Conservation (phyloP, 2,797 vertebrate genomes). For the Scolopax bukidnonensis region DNA sequence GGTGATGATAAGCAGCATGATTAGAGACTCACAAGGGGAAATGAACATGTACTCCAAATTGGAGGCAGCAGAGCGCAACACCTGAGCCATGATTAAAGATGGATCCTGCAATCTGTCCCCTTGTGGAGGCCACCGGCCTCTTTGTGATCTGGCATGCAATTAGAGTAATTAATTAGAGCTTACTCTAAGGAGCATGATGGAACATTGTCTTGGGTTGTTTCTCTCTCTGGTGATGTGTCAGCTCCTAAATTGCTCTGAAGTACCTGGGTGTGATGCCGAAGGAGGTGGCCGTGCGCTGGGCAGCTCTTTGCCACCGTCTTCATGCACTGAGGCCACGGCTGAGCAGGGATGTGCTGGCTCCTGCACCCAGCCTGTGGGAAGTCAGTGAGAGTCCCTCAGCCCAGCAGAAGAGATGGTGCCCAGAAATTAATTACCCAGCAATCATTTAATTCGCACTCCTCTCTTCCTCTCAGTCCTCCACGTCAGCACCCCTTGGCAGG, state of each 20-base stretch:
- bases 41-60: not conserved
- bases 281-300: not conserved
- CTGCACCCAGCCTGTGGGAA: not conserved
- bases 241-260: not conserved
- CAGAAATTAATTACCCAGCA: not conserved
- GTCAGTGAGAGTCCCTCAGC: not conserved
- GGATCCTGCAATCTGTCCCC: not conserved
- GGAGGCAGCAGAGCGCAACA: slow-evolving; percentile 1
- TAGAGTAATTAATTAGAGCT: slow-evolving; percentile 18
- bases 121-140: not conserved
- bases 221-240: not conserved
- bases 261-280: not conserved
- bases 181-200: not conserved
- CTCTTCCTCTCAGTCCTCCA: not conserved
- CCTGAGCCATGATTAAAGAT: not conserved
- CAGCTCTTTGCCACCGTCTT: not conserved
- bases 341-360: not conserved
- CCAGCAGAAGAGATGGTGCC: not conserved
- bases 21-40: not conserved
- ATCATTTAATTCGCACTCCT: not conserved
- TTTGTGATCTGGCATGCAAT: not conserved
- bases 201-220: not conserved
- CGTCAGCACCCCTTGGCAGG: not conserved
- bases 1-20: slow-evolving; percentile 6
- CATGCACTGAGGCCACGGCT: not conserved